A percentile compares a stretch with the other conserved stretches of the same genome.
Conservation (phyloP, 2,113 vertebrate genomes). For the Puntigrus tetrazona region DNA sequence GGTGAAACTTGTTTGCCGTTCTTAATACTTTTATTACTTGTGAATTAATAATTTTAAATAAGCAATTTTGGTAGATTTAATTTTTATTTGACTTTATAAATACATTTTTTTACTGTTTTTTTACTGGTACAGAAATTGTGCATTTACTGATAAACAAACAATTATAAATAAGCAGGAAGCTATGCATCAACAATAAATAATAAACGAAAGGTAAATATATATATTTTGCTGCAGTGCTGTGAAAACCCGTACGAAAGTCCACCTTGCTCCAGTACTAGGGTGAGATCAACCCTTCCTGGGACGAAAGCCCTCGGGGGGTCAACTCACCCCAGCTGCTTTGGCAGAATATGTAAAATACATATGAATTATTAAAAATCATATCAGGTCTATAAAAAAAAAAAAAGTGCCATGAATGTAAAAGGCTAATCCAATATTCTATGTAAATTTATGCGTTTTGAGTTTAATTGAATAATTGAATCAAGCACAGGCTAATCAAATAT, state of each 20-base stretch:
- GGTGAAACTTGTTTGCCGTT: too few species aligned
- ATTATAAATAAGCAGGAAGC: neutral
- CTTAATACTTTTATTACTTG: too few species aligned
- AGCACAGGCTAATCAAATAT: neutral
- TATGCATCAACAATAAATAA: neutral
- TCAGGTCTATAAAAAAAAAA: neutral
- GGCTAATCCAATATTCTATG: neutral
- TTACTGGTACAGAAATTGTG: too few species aligned
- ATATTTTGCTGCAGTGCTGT: neutral
- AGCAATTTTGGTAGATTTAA: too few species aligned
- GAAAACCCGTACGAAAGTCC: neutral
- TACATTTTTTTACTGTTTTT: too few species aligned
- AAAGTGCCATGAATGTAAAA: neutral
- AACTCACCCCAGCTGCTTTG: neutral
- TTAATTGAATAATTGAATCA: neutral
- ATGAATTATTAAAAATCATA: neutral
- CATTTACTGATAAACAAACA: neutral
- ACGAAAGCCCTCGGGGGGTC: neutral
- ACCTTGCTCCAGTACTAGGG: neutral
- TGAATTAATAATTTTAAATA: too few species aligned
- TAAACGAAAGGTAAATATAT: neutral
- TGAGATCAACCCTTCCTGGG: neutral
- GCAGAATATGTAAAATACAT: constrained; percentile 1
- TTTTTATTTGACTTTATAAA: too few species aligned
- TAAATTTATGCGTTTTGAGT: neutral